Evolutionary conservation across 2,888 invertebrate genomes (phyloP).

Genomic region (Drosophila kuntzei): DNA sequence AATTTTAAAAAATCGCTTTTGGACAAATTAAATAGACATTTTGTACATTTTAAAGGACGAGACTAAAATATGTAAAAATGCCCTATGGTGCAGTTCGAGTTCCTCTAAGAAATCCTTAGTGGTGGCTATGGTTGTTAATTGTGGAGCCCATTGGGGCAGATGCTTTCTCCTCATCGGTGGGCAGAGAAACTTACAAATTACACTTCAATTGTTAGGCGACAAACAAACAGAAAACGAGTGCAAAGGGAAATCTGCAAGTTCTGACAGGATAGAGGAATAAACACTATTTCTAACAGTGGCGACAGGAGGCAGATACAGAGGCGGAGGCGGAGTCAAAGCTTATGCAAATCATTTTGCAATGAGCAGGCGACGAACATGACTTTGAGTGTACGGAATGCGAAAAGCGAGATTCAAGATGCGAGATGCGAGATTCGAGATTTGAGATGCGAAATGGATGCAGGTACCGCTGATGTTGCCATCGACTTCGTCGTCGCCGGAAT

Average conservation of each 20-base stretch:
- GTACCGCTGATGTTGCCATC: neutral
- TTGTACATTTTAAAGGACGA: no score
- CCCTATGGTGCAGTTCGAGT: neutral
- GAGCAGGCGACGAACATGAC: slow-evolving; percentile 67
- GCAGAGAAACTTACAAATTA: slow-evolving; percentile 63
- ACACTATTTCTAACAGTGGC: slow-evolving; percentile 42
- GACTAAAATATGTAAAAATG: neutral
- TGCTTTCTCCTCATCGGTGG: slow-evolving; percentile 24
- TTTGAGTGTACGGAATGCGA: slow-evolving; percentile 56
- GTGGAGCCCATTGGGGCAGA: slow-evolving; percentile 39
- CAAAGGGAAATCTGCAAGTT: slow-evolving; percentile 29
- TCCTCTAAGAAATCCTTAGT: neutral
- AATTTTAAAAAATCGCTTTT: no score
- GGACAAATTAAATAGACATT: no score
- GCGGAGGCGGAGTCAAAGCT: slow-evolving; percentile 37
- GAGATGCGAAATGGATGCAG: slow-evolving; percentile 24
- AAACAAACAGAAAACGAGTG: slow-evolving; percentile 49
- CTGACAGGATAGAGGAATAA: slow-evolving; percentile 36
- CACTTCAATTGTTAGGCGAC: slow-evolving; percentile 66
- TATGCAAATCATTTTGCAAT: slow-evolving; percentile 78
- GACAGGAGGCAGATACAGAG: neutral
- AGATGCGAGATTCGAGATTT: slow-evolving; percentile 40
- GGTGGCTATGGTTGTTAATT: slow-evolving; percentile 48
- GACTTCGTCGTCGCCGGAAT: slow-evolving; percentile 19
- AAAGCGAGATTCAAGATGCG: slow-evolving; percentile 24